A percentile compares a stretch with the other conserved stretches of the same genome.
These are phyloP conservation scores for Olivierus martensii DNA, from an alignment of 1,140 invertebrate genomes.

Conservation along the genomic window DNA sequence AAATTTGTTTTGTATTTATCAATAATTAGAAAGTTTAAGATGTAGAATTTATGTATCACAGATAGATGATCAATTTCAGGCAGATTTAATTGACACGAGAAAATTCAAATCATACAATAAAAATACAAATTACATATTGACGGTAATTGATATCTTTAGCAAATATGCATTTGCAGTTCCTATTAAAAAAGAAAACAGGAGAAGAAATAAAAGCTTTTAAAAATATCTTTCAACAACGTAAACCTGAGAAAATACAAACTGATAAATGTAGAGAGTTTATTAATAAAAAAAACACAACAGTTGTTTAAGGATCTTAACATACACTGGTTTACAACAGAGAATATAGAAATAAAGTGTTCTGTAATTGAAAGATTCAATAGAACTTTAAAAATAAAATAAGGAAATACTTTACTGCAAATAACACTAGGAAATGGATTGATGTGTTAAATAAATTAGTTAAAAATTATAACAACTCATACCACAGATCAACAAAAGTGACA, in stretches of 20 bases:
- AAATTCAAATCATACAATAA: constrained; percentile 27
- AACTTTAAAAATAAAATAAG: constrained; percentile 23
- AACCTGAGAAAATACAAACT: constrained; percentile 32
- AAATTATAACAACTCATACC: constrained; percentile 22
- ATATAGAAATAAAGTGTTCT: constrained; percentile 23
- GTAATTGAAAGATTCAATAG: constrained; percentile 25
- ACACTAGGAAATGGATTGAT: constrained; percentile 20
- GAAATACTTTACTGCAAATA: constrained; percentile 22
- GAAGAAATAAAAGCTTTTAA: constrained; percentile 19
- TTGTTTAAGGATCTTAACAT: constrained; percentile 10
- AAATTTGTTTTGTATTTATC: no score
- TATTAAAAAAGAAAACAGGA: constrained; percentile 33
- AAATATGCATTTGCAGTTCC: constrained; percentile 34
- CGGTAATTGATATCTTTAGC: constrained; percentile 33
- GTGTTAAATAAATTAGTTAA: constrained; percentile 18
- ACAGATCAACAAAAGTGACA: constrained; percentile 20
- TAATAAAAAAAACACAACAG: constrained; percentile 19
- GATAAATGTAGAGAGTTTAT: constrained; percentile 34
- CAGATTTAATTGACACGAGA: constrained; percentile 27
- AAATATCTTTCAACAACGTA: constrained; percentile 21
- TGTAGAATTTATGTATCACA: constrained; percentile 16
- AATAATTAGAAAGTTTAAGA: constrained; percentile 11
- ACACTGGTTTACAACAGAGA: constrained; percentile 16
- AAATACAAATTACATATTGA: constrained; percentile 32
- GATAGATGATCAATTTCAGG: constrained; percentile 29